These are phyloP conservation scores for Podarcis raffonei DNA, from an alignment of 2,113 vertebrate species.

Conservation along the genomic window DNA sequence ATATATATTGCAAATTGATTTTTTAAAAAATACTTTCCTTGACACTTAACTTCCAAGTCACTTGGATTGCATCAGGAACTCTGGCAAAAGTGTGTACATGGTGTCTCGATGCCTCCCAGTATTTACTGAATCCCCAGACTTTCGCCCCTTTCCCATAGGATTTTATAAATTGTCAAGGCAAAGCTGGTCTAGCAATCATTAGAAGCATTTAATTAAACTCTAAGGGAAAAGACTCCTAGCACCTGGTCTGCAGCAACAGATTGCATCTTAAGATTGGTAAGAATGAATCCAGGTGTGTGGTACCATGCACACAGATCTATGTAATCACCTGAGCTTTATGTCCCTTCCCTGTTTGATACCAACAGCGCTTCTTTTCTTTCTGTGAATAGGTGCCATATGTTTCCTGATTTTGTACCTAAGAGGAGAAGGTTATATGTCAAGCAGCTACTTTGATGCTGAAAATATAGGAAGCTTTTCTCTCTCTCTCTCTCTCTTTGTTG, in stretches of 20 bases:
- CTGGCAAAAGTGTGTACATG: not conserved
- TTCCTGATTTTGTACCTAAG: not conserved
- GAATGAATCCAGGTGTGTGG: not conserved
- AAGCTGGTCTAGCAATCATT: not conserved
- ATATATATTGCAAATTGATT: too few species aligned
- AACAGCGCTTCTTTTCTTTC: not conserved
- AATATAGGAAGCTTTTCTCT: not conserved
- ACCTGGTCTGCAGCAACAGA: not conserved
- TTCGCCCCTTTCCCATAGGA: not conserved
- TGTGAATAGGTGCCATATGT: not conserved
- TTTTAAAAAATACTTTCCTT: not conserved
- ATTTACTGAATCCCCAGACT: not conserved
- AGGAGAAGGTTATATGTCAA: not conserved
- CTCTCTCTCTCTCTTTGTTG: too few species aligned
- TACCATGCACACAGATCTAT: not conserved
- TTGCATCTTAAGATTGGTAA: not conserved
- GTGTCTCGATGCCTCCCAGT: not conserved
- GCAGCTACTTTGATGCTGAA: not conserved
- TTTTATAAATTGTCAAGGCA: not conserved
- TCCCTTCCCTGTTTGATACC: not conserved
- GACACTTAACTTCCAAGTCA: not conserved
- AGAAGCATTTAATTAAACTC: slow-evolving; percentile 13
- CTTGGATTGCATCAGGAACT: not conserved
- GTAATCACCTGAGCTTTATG: not conserved
- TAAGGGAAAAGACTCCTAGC: not conserved